phyloP scores from a whole-genome alignment of 2,113 vertebrate genomes.

The Nothoprocta perdicaria region DNA sequence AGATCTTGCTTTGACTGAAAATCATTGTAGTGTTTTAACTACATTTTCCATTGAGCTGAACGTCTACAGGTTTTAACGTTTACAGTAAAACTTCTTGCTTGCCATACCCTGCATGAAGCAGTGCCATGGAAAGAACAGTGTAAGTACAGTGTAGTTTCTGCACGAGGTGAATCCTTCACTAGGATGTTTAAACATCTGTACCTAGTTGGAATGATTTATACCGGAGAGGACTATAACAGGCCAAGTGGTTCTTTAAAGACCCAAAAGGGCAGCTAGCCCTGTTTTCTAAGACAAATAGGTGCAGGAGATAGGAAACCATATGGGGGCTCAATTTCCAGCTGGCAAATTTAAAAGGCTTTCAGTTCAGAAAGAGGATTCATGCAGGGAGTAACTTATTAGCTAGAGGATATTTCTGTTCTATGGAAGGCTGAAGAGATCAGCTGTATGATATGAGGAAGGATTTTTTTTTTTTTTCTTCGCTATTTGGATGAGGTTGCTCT shows the following conservation, averaged over 20 bases:
- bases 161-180: not conserved
- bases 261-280: not conserved
- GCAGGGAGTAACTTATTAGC: conserved; percentile 5
- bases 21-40: not conserved
- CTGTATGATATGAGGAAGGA: not conserved
- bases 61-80: conserved; percentile 1
- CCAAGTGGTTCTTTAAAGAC: not conserved
- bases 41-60: not conserved
- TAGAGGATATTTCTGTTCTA: not conserved
- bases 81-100: not conserved
- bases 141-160: not conserved
- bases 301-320: not conserved
- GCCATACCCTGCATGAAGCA: not conserved
- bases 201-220: not conserved
- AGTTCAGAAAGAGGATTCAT: not conserved
- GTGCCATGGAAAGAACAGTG: not conserved
- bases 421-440: not conserved
- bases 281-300: conserved; percentile 9
- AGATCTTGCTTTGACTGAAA: conserved; percentile 26
- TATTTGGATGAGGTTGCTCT: not conserved
- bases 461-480: not conserved
- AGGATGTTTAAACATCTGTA: not conserved
- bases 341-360: not conserved
- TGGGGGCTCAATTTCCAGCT: not conserved
- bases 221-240: not conserved